A percentile compares a stretch with the other conserved stretches of the same genome.
phyloP scores from a whole-genome alignment of 1,140 invertebrate genomes.

The Acromyrmex echinatior region DNA sequence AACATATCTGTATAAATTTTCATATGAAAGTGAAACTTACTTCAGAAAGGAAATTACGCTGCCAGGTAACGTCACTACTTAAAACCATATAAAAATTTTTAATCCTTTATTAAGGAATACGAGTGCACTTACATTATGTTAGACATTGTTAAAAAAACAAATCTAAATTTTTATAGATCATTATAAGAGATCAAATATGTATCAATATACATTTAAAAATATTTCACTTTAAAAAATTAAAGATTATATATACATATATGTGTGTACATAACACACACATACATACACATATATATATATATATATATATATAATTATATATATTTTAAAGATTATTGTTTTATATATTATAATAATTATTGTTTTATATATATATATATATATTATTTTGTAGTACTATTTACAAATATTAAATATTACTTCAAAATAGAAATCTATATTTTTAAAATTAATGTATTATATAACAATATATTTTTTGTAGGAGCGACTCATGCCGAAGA shows the following conservation, averaged over 20 bases:
- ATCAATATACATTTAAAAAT: neutral
- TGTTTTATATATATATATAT: neutral
- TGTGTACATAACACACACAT: too few relatives aligned
- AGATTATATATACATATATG: neutral
- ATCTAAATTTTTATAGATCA: too few relatives aligned
- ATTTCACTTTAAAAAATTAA: neutral
- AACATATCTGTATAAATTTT: conserved; percentile 87
- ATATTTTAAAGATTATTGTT: too few relatives aligned
- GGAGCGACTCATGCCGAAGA: conserved; percentile 80
- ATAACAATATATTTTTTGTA: conserved; percentile 46
- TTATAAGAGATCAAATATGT: neutral
- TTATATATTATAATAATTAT: too few relatives aligned
- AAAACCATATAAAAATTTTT: neutral
- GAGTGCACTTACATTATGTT: neutral
- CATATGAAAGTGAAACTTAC: conserved; percentile 75
- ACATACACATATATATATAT: neutral
- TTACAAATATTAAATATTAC: neutral
- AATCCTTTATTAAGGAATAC: neutral
- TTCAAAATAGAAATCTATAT: neutral
- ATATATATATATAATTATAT: too few relatives aligned
- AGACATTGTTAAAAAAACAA: neutral
- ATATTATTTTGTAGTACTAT: neutral
- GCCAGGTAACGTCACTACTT: conserved; percentile 46
- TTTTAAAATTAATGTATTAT: conserved; percentile 17
- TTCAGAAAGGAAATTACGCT: conserved; percentile 24